Percentiles rank a stretch among this genome's conserved stretches.
phyloP scores from a whole-genome alignment of 2,113 vertebrate genomes.

The human (Homo sapiens) region GRCh38 chr4:95815501-95816000 shows the following conservation, averaged over 20 bases:
- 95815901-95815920: not conserved
- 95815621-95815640: conserved; percentile 51
- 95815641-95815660: conserved; percentile 50
- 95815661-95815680: conserved; percentile 38
- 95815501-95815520: conserved; percentile 36
- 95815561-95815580: conserved; percentile 54
- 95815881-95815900: not conserved
- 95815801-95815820: not conserved
- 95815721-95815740: not conserved
- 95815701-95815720: conserved; percentile 42
- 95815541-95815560: conserved; percentile 66
- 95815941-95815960: not conserved
- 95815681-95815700: conserved; percentile 47
- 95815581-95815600: conserved; percentile 58
- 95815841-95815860: not conserved
- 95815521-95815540: conserved; percentile 57
- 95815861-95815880: not conserved
- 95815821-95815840: not conserved
- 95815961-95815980: not conserved
- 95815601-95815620: conserved; percentile 64
- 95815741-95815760: not conserved
- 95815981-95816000: not conserved
- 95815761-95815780: not conserved
- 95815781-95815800: conserved; percentile 6
- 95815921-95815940: not conserved